A percentile compares a stretch with the other conserved stretches of the same genome.
These are phyloP conservation scores for Fulica atra DNA, from an alignment of 2,113 vertebrate genomes.

Conservation along the genomic window DNA sequence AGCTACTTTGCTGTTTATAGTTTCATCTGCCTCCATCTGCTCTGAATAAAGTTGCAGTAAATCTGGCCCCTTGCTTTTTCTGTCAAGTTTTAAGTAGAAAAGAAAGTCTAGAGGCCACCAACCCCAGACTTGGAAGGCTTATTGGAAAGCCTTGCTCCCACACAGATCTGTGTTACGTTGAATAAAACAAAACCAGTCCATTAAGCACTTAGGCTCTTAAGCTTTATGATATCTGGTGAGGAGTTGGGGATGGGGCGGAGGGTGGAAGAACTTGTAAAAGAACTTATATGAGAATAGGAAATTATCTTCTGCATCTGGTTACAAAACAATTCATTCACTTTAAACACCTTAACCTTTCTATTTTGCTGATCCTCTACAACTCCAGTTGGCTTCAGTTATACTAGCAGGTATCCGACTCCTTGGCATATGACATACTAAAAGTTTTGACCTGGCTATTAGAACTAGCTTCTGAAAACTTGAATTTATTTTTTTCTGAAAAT, in stretches of 20 bases:
- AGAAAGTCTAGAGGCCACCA: background rate
- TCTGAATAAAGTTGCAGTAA: slow-evolving; percentile 17
- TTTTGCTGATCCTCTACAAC: background rate
- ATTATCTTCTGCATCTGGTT: background rate
- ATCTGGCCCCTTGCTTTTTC: background rate
- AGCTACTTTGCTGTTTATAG: slow-evolving; percentile 40
- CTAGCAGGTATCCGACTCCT: background rate
- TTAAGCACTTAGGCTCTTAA: background rate
- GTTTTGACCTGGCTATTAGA: background rate
- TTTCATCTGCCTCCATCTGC: slow-evolving; percentile 52
- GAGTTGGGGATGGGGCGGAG: background rate
- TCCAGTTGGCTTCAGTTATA: background rate
- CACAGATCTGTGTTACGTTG: accelerated
- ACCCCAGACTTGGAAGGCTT: background rate
- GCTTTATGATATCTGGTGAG: background rate
- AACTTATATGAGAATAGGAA: background rate
- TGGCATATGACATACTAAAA: background rate
- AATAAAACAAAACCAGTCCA: background rate
- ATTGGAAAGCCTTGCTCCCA: background rate
- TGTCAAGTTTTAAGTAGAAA: background rate
- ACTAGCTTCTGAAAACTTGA: background rate
- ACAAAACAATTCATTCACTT: background rate
- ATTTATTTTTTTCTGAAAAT: background rate
- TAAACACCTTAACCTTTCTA: background rate
- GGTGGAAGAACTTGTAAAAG: background rate